Conservation (phyloP, 2,113 vertebrate species). For the Hucho hucho region DNA sequence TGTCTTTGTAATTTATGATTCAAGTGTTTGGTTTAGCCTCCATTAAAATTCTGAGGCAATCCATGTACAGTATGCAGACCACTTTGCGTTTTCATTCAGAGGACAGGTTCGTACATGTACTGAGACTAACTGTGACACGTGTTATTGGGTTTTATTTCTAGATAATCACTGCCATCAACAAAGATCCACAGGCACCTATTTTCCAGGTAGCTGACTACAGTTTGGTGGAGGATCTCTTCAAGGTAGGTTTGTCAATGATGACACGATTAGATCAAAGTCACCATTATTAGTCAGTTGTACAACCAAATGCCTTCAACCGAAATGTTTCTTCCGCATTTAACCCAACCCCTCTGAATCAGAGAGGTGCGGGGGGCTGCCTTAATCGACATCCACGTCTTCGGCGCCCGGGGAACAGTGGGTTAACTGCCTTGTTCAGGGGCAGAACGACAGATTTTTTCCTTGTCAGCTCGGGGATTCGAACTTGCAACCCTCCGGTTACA, state of each 20-base stretch:
- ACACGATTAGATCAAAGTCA: constrained; percentile 1
- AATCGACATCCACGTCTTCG: no score
- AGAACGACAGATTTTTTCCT: no score
- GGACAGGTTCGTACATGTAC: neutral
- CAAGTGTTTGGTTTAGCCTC: neutral
- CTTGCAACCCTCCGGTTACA: no score
- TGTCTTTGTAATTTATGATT: neutral
- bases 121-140: neutral
- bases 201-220: constrained; percentile 97
- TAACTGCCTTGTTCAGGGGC: no score
- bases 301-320: no score
- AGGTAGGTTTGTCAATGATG: constrained; percentile 73
- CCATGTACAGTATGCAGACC: neutral
- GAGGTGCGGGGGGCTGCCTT: no score
- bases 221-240: constrained; percentile 93
- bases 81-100: neutral
- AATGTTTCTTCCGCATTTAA: no score
- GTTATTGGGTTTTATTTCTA: constrained; percentile 50
- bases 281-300: no score
- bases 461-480: no score
- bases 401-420: no score
- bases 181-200: constrained; percentile 97
- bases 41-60: neutral
- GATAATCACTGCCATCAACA: constrained; percentile 98
- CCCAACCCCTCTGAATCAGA: no score